Evolutionary conservation across 2,888 invertebrate genomes (phyloP).

Genomic region (Meganola albula): DNA sequence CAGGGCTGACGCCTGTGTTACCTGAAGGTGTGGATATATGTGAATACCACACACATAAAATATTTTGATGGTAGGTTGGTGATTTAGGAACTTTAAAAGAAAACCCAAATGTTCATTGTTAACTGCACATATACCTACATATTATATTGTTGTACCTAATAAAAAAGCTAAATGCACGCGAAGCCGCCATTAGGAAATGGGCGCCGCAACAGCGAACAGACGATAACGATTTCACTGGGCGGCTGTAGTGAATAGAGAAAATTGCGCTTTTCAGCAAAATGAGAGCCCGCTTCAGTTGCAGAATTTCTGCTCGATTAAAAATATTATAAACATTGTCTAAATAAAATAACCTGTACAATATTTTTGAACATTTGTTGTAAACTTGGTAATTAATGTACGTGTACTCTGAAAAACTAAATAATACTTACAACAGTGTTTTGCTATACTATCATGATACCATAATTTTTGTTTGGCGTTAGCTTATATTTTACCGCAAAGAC

Average conservation of each 20-base stretch:
- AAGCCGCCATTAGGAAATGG: slow-evolving; percentile 72
- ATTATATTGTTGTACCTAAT: slow-evolving; percentile 41
- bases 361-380: background rate
- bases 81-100: too few relatives aligned
- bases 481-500: too few relatives aligned
- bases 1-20: too few relatives aligned
- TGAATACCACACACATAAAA: too few relatives aligned
- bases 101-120: slow-evolving; percentile 28
- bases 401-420: too few relatives aligned
- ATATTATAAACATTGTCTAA: slow-evolving; percentile 39
- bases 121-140: slow-evolving; percentile 34
- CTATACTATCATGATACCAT: too few relatives aligned
- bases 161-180: slow-evolving; percentile 68
- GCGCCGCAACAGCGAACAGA: slow-evolving; percentile 57
- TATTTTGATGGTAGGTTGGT: too few relatives aligned
- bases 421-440: too few relatives aligned
- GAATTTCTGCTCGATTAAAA: slow-evolving; percentile 56
- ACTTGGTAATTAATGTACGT: too few relatives aligned
- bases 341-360: background rate
- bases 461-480: too few relatives aligned
- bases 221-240: slow-evolving; percentile 71
- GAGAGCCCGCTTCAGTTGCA: slow-evolving; percentile 58
- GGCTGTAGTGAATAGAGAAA: slow-evolving; percentile 67
- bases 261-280: slow-evolving; percentile 73
- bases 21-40: too few relatives aligned